These are phyloP conservation scores for Solea senegalensis DNA, from an alignment of 2,113 vertebrate species.

Conservation along the genomic window DNA sequence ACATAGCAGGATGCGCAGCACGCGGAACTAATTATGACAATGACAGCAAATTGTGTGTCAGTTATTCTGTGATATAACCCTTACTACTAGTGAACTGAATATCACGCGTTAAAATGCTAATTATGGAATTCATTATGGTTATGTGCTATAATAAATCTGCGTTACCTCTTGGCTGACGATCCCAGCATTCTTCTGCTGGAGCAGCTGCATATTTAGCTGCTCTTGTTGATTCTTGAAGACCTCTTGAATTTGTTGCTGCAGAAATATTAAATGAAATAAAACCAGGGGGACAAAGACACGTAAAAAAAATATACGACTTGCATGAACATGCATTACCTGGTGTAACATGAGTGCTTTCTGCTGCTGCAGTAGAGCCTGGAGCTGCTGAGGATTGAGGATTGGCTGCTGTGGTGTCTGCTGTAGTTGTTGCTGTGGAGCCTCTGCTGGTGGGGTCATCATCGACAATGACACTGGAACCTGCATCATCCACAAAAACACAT, in stretches of 20 bases:
- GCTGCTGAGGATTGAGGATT: constrained; percentile 80
- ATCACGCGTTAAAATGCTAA: too few relatives aligned
- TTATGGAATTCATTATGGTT: not conserved
- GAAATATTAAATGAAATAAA: constrained; percentile 9
- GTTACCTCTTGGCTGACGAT: constrained; percentile 80
- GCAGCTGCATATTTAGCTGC: constrained; percentile 80
- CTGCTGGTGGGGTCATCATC: constrained; percentile 81
- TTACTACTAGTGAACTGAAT: not conserved
- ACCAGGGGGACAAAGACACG: not conserved
- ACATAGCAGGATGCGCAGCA: too few relatives aligned
- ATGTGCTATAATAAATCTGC: not conserved
- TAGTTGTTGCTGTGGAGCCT: constrained; percentile 77
- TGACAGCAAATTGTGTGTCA: too few relatives aligned
- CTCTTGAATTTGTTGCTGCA: constrained; percentile 82
- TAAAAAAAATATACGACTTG: not conserved
- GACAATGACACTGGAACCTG: constrained; percentile 73
- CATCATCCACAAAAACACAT: not conserved
- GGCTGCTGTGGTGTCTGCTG: constrained; percentile 75
- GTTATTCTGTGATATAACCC: not conserved
- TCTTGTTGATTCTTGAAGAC: constrained; percentile 84
- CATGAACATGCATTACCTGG: constrained; percentile 67
- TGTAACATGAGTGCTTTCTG: constrained; percentile 84
- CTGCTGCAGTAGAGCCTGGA: constrained; percentile 81
- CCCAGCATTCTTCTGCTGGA: constrained; percentile 80
- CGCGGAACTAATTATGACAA: too few relatives aligned